Percentiles rank a stretch among this genome's conserved stretches.
These are phyloP conservation scores for Dicerorhinus sumatrensis DNA, from an alignment of 2,113 vertebrate species.

Conservation along the genomic window DNA sequence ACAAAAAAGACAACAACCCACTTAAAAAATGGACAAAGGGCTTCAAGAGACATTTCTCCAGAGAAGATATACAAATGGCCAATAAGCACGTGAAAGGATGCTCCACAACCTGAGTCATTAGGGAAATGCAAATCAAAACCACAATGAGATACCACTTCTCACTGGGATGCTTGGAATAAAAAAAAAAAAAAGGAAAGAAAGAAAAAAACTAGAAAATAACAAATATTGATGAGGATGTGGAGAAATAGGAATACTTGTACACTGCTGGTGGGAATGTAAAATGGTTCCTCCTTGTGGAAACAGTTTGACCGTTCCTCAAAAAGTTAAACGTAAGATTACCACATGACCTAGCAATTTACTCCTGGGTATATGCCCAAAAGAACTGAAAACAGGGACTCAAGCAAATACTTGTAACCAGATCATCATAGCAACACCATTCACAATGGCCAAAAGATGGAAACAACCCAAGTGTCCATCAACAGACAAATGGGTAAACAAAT, in stretches of 20 bases:
- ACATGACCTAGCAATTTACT: not conserved
- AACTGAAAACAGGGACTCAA: not conserved
- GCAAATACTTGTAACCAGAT: too few species aligned
- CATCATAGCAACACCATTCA: not conserved
- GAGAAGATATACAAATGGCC: not conserved
- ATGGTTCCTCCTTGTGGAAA: not conserved
- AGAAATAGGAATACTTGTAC: not conserved
- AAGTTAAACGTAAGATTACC: not conserved
- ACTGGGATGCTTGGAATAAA: not conserved
- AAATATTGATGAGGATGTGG: not conserved
- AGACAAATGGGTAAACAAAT: not conserved
- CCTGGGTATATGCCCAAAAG: not conserved
- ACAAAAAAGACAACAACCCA: not conserved
- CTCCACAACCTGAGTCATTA: rapidly evolving
- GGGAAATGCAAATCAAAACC: rapidly evolving
- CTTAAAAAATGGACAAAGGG: not conserved
- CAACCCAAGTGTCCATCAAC: not conserved
- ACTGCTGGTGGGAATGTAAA: not conserved
- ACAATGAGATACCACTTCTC: not conserved
- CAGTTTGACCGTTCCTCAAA: not conserved
- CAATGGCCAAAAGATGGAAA: not conserved
- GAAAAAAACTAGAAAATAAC: not conserved
- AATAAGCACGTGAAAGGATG: not conserved
- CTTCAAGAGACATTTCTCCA: not conserved
- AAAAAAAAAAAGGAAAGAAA: rapidly evolving